Base-by-base conservation (phyloP, 2,113 vertebrate genomes). In the Meles meles region DNA sequence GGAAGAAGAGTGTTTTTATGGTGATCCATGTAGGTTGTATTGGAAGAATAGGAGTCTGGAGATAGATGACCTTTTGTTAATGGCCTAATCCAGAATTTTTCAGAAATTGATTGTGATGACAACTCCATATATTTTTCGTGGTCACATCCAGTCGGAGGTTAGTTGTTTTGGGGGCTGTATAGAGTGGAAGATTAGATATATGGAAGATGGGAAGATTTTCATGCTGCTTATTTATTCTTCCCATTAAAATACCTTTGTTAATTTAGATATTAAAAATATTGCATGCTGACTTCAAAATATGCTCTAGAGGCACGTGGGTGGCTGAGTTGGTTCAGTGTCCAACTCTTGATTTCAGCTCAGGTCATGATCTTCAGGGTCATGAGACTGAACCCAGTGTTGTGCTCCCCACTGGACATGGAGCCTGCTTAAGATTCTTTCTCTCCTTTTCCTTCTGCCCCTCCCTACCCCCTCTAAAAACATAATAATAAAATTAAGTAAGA, bases 51-150 rank as follows among this genome's bases (percentile, higher is more conserved):
- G 34, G 47, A 65, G n/a, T 79, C n/a, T 80, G 18, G 47, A 80
- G 79, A 71, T 79, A 80, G 89, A 90, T 87, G n/a, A 55, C 37
- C 74, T 61, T 93, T 91, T 69, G 25, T 84, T 97, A 88, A 82
- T 93, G 25, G 93, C 71, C 49, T 80, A 74, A 93, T 89, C 39
- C 74, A 85, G 34, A 82, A 63, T 31, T 31, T 82, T 93, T 85
- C 49, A 81, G 81, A 91, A 69, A 88, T 76, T 89, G 61, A 90
- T 25, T 67, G 20, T 96, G 67, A 83, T 39, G 39, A n/a, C 87
- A 79, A 52, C 80, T 92, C 47, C 44, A 12, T 71, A 6, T 83
- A 49, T 79, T 93, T 72, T 63, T 71, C 67, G 9, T 59, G 55
- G 63, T 39, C 63, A 27, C 86, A 39, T 93, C 67, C 93, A 90